Conservation (phyloP, 2,797 vertebrate genomes). For the Podargus strigoides region DNA sequence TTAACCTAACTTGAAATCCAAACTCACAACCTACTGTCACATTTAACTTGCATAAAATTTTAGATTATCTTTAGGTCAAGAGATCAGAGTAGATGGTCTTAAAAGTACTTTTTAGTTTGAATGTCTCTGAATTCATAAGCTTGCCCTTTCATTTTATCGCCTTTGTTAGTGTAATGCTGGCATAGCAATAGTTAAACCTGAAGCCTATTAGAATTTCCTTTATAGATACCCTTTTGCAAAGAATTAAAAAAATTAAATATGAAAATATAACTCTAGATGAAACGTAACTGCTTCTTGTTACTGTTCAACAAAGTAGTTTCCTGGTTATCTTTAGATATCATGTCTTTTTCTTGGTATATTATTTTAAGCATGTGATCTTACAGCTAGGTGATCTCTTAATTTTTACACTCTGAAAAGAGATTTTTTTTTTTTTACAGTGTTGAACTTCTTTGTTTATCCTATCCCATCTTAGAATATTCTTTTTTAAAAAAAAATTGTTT, state of each 20-base stretch:
- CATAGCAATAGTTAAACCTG: neutral
- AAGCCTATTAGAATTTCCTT: neutral
- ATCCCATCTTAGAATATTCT: neutral
- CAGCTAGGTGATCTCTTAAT: neutral
- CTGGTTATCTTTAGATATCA: neutral
- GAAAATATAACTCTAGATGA: neutral
- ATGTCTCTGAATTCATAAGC: neutral
- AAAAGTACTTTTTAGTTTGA: neutral
- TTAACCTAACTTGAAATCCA: neutral
- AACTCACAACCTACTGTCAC: neutral
- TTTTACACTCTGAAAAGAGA: neutral
- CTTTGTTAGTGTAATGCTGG: neutral
- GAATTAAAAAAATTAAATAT: neutral
- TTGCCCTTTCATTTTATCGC: neutral
- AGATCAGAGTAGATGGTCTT: neutral
- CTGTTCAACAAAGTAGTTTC: neutral
- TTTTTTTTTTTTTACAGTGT: fast-evolving
- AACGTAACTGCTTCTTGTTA: neutral
- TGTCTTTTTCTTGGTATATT: neutral
- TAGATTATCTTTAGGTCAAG: neutral
- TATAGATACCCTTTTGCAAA: neutral
- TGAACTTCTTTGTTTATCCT: neutral
- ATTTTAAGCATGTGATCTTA: neutral
- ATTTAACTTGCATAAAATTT: neutral
- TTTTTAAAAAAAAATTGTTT: neutral